Base-by-base conservation (phyloP, 2,113 vertebrate genomes). In the Bos javanicus region DNA sequence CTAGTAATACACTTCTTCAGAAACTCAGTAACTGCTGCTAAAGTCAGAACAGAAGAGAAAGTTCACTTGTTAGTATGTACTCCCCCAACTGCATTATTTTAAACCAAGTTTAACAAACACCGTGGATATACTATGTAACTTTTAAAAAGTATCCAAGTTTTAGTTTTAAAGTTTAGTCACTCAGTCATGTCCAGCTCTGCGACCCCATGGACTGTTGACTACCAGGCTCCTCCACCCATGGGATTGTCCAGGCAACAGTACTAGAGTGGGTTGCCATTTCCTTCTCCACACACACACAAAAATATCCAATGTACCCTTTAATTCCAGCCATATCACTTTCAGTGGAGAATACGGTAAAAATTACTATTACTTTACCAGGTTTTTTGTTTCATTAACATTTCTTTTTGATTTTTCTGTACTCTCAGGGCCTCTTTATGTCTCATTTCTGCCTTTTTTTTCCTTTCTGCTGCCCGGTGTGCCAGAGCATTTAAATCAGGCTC, bases 371-470 rank as follows among this genome's bases (percentile, higher is more conserved):
- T 83, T 85, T 97, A 99, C 99, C 99, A 98, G 80, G 96, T 98
- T 97, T 99, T 99, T 43, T 98, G 99, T 97, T 95, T 98, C 33
- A 98, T 95, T 15, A 99, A 94, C 90, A 98, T 98, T 84, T 99
- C 99, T 96, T 98, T 99, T 85, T 99, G 99, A 3, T 98, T 98
- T 97, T 99, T 99, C 89, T 99, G 99, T 87, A 99, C 98, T 97
- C 99, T 99, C 80, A 99, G 98, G 6, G 99, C 99, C 96, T 99
- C 99, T 94, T 98, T 98, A 12, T 99, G 99, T 74, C 99, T 99
- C 26, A 97, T 97, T 95, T 99, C 99, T n/a, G 99, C 99, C 98
- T 98, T 99, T 93, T 98, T 95, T 16, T 98, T 99, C 74, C 99
- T 99, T 92, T 99, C 99, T 91, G 98, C 99, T 62, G 98, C 98